phyloP scores from a whole-genome alignment of 2,113 vertebrate genomes.

The Tamias sibiricus region DNA sequence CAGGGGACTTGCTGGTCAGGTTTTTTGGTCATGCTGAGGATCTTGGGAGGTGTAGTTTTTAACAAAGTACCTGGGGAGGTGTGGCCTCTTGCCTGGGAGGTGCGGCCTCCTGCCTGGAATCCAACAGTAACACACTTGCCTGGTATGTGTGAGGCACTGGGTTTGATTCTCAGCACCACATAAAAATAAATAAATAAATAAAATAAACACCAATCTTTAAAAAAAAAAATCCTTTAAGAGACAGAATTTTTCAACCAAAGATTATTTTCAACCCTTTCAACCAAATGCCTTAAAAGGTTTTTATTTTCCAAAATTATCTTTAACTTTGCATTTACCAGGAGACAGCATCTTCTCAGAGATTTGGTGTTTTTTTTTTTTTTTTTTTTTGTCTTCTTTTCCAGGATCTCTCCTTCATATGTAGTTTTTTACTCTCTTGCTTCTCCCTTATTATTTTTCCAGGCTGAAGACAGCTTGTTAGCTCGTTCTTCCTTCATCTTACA shows the following conservation, averaged over 20 bases:
- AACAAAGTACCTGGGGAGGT: no score
- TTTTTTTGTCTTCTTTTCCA: not conserved
- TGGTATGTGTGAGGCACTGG: no score
- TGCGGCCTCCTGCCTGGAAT: no score
- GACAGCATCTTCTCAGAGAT: not conserved
- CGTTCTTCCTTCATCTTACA: not conserved
- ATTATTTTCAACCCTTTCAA: not conserved
- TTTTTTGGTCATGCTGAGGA: no score
- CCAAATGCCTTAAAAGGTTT: constrained; percentile 5
- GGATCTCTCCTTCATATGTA: not conserved
- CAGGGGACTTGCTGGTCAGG: no score
- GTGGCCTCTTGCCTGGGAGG: no score
- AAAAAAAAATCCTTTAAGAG: not conserved
- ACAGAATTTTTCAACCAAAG: not conserved
- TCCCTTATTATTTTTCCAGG: not conserved
- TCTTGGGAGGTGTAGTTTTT: no score
- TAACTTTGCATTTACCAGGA: not conserved
- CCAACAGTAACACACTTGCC: no score
- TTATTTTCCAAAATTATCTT: not conserved
- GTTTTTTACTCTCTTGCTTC: not conserved
- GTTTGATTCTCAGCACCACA: no score
- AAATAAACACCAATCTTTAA: no score
- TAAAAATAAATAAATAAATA: no score
- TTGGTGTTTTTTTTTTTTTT: not conserved
- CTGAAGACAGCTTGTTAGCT: not conserved